Evolutionary conservation across 2,797 vertebrate genomes (phyloP).

Genomic region (Lepilemur ruficaudatus): DNA sequence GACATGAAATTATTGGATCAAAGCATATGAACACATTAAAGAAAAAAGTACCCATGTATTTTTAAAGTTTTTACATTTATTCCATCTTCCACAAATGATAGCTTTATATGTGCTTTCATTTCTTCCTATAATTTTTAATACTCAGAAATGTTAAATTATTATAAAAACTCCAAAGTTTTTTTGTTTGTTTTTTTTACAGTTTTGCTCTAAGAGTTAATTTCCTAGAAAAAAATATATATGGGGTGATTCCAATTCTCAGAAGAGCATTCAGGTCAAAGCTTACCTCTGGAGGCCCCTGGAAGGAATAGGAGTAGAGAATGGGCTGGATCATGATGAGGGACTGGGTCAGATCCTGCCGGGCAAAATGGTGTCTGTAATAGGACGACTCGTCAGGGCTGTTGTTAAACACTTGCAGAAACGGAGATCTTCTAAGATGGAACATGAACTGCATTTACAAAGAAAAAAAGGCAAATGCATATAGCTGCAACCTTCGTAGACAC

Average conservation of each 20-base stretch:
- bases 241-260: background rate
- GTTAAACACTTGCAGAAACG: constrained; percentile 98
- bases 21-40: background rate
- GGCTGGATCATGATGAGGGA: constrained; percentile 99
- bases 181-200: background rate
- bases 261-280: constrained; percentile 47
- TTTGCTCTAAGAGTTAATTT: background rate
- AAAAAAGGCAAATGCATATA: background rate
- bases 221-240: background rate
- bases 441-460: constrained; percentile 91
- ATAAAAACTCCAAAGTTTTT: background rate
- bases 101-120: background rate
- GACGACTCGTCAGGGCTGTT: constrained; percentile 98
- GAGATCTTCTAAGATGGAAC: constrained; percentile 97
- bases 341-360: constrained; percentile 96
- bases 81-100: background rate
- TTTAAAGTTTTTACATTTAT: background rate
- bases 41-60: background rate
- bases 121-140: background rate
- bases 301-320: constrained; percentile 98
- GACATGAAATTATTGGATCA: background rate
- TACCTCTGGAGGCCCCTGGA: constrained; percentile 98
- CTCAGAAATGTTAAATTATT: constrained; percentile 25
- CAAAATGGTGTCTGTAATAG: constrained; percentile 97
- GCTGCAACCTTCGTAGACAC: background rate